Conservation (phyloP, 2,797 vertebrate species). For the Onychomys arenicola region DNA sequence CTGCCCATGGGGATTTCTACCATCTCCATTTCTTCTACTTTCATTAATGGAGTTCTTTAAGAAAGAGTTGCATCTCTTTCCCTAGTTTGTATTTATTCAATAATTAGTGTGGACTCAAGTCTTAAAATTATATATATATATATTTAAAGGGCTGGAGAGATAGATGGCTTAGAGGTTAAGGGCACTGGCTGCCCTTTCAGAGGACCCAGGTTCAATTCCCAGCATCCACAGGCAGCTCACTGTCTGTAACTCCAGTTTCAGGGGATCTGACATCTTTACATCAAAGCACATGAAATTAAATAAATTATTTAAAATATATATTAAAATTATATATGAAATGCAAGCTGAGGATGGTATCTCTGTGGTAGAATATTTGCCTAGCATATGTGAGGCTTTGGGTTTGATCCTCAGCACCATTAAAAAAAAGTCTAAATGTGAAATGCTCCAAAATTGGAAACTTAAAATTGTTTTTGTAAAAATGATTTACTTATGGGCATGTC, state of each 20-base stretch:
- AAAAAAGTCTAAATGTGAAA: not conserved
- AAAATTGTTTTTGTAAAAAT: not conserved
- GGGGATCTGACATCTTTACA: no score
- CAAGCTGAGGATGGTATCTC: not conserved
- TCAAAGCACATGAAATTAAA: no score
- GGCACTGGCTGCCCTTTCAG: no score
- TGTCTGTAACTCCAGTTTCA: no score
- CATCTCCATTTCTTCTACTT: not conserved
- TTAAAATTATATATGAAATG: not conserved
- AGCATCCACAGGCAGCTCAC: no score
- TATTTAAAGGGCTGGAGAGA: no score
- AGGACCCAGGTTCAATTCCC: no score
- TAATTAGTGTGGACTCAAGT: not conserved
- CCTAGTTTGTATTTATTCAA: not conserved
- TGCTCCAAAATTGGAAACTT: not conserved
- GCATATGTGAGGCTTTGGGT: not conserved
- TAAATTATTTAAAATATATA: no score
- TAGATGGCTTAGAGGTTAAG: no score
- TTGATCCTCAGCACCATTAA: not conserved
- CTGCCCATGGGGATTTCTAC: not conserved
- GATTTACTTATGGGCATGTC: not conserved
- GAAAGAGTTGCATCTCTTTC: not conserved
- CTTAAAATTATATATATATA: no score
- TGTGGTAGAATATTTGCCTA: not conserved
- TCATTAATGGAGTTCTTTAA: constrained; percentile 19